These are phyloP conservation scores for Coryphaenoides rupestris DNA, from an alignment of 2,113 vertebrate species.

Conservation along the genomic window DNA sequence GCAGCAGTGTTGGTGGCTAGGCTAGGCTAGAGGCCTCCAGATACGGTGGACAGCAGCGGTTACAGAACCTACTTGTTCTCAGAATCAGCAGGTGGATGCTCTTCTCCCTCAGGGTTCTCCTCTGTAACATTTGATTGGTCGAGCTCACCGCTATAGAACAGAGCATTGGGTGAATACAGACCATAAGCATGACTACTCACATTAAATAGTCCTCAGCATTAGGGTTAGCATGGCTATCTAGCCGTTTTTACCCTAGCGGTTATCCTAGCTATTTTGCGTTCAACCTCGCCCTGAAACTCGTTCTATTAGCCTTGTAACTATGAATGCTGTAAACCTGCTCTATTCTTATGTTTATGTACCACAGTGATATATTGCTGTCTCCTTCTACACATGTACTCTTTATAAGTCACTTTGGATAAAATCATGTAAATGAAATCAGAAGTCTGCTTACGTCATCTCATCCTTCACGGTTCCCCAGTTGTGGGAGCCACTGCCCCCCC, in stretches of 20 bases:
- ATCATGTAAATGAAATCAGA: neutral
- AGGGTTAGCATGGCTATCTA: too few species aligned
- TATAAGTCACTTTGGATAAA: too few species aligned
- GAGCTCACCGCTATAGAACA: conserved; percentile 79
- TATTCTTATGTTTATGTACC: too few species aligned
- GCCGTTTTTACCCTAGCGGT: too few species aligned
- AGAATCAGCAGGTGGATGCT: conserved; percentile 91
- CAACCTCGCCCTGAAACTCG: too few species aligned
- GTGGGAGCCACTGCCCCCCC: conserved; percentile 94
- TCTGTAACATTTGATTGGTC: conserved; percentile 93
- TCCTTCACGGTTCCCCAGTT: conserved; percentile 99
- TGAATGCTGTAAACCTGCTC: too few species aligned
- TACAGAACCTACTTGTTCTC: conserved; percentile 87
- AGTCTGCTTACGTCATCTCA: conserved; percentile 82
- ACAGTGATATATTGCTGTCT: too few species aligned
- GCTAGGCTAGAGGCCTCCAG: neutral
- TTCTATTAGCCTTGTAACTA: neutral
- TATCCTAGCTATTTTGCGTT: too few species aligned
- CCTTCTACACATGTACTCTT: too few species aligned
- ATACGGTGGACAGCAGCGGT: neutral
- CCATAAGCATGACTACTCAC: too few species aligned
- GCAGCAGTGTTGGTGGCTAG: too few species aligned
- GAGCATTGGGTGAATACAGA: neutral
- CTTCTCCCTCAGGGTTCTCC: conserved; percentile 93
- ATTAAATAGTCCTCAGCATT: too few species aligned